phyloP scores from a whole-genome alignment of 92 coral and sea anemone genomes.

The Meandrina meandrites region DNA sequence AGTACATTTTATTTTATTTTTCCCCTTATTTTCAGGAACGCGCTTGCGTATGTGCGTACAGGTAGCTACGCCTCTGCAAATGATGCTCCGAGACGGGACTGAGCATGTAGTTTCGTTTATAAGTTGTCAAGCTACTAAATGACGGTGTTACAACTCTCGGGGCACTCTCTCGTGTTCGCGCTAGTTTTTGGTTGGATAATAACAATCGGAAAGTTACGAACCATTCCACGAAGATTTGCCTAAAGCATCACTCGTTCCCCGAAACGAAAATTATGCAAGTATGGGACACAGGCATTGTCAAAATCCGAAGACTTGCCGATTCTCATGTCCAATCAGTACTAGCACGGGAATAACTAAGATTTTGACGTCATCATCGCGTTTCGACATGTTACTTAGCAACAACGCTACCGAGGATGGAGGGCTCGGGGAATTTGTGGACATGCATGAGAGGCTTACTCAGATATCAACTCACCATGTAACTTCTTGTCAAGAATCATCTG shows the following conservation, averaged over 20 bases:
- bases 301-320: not conserved
- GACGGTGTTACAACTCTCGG: not conserved
- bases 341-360: not conserved
- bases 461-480: conserved; percentile 78
- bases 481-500: conserved; percentile 98
- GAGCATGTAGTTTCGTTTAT: not conserved
- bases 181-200: not conserved
- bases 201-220: not conserved
- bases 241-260: too few relatives aligned
- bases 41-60: too few relatives aligned
- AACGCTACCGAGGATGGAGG: too few relatives aligned
- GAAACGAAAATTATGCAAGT: too few relatives aligned
- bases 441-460: too few relatives aligned
- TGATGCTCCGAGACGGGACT: not conserved
- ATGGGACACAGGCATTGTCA: not conserved
- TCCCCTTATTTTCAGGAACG: too few relatives aligned
- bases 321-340: not conserved
- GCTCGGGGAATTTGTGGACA: too few relatives aligned
- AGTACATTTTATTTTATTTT: too few relatives aligned
- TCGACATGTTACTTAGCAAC: not conserved
- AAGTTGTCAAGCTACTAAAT: too few relatives aligned
- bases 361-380: not conserved
- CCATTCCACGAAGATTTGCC: too few relatives aligned
- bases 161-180: not conserved
- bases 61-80: too few relatives aligned